These are phyloP conservation scores for Sciurus vulgaris DNA, from an alignment of 2,797 vertebrate species.

Conservation along the genomic window DNA sequence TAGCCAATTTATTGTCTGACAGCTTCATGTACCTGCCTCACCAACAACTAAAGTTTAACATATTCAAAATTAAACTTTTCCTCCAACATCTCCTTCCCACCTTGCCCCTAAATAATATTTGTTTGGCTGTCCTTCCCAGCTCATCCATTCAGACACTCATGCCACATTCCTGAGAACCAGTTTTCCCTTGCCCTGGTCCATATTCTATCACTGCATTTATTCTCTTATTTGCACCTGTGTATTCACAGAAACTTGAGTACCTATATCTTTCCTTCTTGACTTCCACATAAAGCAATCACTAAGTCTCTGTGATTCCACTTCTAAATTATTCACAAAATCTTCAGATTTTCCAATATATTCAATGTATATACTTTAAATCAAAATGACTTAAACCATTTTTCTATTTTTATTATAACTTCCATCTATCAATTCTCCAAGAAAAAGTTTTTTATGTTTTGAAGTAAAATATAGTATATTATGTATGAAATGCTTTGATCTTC, in stretches of 20 bases:
- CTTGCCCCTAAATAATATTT: not conserved
- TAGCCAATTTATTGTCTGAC: not conserved
- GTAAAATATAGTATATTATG: not conserved
- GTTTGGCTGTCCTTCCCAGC: not conserved
- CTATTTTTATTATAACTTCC: not conserved
- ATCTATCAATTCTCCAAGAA: not conserved
- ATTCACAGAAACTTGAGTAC: not conserved
- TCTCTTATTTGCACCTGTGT: not conserved
- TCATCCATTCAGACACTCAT: not conserved
- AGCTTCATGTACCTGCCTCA: not conserved
- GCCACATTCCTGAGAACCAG: not conserved
- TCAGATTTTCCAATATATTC: not conserved
- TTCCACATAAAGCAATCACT: not conserved
- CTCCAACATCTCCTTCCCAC: not conserved
- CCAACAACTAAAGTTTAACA: not conserved
- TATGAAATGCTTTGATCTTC: not conserved
- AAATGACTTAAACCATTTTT: not conserved
- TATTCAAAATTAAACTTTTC: not conserved
- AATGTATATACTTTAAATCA: not conserved
- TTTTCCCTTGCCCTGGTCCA: not conserved
- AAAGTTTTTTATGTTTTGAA: not conserved
- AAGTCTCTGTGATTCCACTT: not conserved
- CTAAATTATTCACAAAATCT: not conserved
- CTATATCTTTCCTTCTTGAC: not conserved
- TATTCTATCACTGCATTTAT: not conserved